Conservation (phyloP, 2,888 invertebrate genomes). For the Seira musarum region DNA sequence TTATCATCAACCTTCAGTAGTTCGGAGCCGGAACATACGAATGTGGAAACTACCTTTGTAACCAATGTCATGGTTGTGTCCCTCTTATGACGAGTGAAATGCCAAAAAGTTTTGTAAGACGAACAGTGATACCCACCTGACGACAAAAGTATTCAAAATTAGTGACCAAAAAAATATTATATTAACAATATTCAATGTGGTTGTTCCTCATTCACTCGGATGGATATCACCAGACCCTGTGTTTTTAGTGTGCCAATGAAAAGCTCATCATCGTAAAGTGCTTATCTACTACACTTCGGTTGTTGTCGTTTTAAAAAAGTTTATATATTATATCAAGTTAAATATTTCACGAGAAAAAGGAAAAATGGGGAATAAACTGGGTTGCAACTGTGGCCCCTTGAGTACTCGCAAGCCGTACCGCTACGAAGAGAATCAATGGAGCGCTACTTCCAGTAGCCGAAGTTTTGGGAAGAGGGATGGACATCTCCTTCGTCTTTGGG, state of each 20-base stretch:
- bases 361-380: conserved; percentile 95
- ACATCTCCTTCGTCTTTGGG: conserved; percentile 95
- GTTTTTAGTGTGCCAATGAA: conserved; percentile 30
- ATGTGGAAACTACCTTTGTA: conserved; percentile 49
- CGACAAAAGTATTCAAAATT: neutral
- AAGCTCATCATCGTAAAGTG: conserved; percentile 20
- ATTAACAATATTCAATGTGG: neutral
- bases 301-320: conserved; percentile 6
- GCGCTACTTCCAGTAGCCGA: conserved; percentile 74
- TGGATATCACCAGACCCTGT: neutral
- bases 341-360: neutral
- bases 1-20: neutral
- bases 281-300: neutral
- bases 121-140: neutral
- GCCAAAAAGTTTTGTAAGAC: neutral
- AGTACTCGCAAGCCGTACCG: conserved; percentile 96
- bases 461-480: conserved; percentile 88
- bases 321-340: conserved; percentile 11
- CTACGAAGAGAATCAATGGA: conserved; percentile 92
- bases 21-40: conserved; percentile 17
- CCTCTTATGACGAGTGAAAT: conserved; percentile 30
- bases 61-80: conserved; percentile 57
- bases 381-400: conserved; percentile 96
- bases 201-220: neutral
- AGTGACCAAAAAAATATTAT: neutral